phyloP scores from a whole-genome alignment of 2,797 vertebrate genomes.

The Muscicapa comitata region DNA sequence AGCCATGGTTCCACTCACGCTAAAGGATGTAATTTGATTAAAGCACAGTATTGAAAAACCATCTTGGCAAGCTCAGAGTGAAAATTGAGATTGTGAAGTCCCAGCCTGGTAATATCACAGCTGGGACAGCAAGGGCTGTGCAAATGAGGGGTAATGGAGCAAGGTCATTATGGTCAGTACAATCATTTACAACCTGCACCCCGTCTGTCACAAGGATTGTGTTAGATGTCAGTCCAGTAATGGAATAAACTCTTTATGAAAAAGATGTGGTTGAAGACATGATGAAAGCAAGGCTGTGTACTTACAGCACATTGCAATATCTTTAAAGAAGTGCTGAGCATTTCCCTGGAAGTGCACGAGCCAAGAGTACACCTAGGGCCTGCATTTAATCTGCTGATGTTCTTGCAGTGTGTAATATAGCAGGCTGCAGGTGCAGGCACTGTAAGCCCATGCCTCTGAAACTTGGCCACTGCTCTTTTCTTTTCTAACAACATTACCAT shows the following conservation, averaged over 20 bases:
- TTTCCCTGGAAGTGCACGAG: neutral
- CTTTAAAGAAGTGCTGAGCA: neutral
- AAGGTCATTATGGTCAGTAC: neutral
- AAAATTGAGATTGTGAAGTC: neutral
- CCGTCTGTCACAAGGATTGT: neutral
- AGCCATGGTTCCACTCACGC: neutral
- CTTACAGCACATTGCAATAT: neutral
- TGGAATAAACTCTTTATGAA: slow-evolving; percentile 10
- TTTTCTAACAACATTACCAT: neutral
- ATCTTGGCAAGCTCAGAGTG: neutral
- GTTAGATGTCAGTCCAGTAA: neutral
- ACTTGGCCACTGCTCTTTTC: neutral
- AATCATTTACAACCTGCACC: neutral
- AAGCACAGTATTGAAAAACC: slow-evolving; percentile 3
- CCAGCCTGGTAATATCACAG: neutral
- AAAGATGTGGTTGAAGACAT: neutral
- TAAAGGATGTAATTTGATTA: neutral
- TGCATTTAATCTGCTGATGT: neutral
- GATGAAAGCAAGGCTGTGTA: neutral
- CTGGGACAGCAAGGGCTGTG: neutral
- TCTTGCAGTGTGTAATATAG: neutral
- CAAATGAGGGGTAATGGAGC: slow-evolving; percentile 1
- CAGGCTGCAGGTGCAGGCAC: slow-evolving; percentile 23
- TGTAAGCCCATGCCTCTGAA: neutral
- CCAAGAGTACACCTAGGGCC: neutral